Percentiles rank a stretch among this genome's conserved stretches.
Conservation (phyloP, 2,888 invertebrate species). For the Chironomus tentans region DNA sequence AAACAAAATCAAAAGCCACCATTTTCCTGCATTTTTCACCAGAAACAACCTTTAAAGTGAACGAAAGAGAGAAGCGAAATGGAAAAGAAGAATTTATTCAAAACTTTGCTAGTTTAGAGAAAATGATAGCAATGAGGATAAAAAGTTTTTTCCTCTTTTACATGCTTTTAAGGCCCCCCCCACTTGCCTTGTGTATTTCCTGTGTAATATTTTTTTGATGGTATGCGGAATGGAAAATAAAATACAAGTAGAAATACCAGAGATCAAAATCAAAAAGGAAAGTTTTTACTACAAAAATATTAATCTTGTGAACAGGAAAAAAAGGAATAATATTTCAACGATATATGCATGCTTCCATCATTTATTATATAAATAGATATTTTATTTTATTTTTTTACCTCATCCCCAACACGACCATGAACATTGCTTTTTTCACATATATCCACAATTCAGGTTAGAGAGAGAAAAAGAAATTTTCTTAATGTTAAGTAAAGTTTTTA, state of each 20-base stretch:
- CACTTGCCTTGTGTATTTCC: not conserved
- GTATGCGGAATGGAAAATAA: not conserved
- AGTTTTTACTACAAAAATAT: conserved; percentile 3
- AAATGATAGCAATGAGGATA: conserved; percentile 9
- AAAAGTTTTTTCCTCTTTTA: not conserved
- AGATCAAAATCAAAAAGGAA: not conserved
- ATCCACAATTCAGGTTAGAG: no score
- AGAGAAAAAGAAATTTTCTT: no score
- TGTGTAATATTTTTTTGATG: not conserved
- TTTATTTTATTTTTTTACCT: not conserved
- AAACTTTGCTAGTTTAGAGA: conserved; percentile 23
- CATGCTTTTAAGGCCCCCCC: not conserved
- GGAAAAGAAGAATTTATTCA: not conserved
- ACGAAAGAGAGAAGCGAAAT: not conserved
- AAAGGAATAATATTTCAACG: conserved; percentile 5
- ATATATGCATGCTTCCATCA: conserved; percentile 13
- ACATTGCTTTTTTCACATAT: not conserved
- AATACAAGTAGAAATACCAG: not conserved
- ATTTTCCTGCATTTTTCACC: no score
- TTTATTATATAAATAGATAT: conserved; percentile 22
- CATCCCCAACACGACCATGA: not conserved
- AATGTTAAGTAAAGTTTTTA: not conserved
- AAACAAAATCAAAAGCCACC: no score
- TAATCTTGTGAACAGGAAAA: not conserved
- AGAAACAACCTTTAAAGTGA: not conserved